These are phyloP conservation scores for Damaliscus lunatus DNA, from an alignment of 2,113 vertebrate genomes.

Conservation along the genomic window DNA sequence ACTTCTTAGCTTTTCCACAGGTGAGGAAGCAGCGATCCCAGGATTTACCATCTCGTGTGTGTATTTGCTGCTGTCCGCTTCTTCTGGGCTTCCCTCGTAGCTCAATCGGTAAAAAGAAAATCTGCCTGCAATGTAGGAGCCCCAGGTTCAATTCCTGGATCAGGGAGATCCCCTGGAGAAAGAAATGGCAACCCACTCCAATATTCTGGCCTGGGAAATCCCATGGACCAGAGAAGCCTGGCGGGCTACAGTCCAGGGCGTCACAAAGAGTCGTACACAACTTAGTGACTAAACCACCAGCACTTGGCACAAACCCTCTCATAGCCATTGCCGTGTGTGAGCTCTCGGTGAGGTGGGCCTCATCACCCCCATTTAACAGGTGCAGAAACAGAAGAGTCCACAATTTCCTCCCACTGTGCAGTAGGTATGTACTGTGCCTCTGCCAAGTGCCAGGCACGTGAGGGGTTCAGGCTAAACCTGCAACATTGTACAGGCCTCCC, in stretches of 20 bases:
- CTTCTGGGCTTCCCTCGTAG: not conserved
- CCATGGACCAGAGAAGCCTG: not conserved
- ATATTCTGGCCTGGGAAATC: not conserved
- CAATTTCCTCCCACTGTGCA: not conserved
- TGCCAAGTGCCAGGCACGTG: not conserved
- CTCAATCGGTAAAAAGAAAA: not conserved
- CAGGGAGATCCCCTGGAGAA: not conserved
- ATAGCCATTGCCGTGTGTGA: not conserved
- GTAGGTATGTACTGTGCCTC: not conserved
- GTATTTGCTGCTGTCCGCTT: not conserved
- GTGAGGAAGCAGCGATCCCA: not conserved
- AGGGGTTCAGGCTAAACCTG: not conserved
- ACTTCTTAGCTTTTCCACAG: not conserved
- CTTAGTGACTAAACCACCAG: not conserved
- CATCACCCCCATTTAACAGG: not conserved
- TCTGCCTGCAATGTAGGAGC: not conserved
- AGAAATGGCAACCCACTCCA: not conserved
- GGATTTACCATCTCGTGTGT: not conserved
- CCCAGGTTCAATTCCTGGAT: not conserved
- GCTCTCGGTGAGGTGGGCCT: not conserved
- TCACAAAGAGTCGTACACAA: not conserved
- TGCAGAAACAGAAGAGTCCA: not conserved
- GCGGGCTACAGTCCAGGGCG: not conserved
- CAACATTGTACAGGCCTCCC: not conserved
- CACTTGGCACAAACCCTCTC: not conserved